Evolutionary conservation across 1,140 invertebrate species (phyloP).

Genomic region (Drosophila mauritiana): DNA sequence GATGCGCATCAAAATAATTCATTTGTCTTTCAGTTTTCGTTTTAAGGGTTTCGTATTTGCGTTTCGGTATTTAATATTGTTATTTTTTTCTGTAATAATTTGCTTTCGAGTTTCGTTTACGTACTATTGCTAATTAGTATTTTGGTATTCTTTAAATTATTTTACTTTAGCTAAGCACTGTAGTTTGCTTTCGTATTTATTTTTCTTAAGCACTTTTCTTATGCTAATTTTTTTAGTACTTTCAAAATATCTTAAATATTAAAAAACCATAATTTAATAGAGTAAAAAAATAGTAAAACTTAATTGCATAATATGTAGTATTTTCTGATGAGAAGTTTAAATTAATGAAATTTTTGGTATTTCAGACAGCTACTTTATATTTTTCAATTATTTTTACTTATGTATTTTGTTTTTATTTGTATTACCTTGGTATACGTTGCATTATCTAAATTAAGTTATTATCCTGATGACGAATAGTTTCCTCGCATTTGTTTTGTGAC

Average conservation of each 20-base stretch:
- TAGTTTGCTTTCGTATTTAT: conserved; percentile 20
- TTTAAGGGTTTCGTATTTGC: conserved; percentile 18
- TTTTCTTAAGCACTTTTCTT: conserved; percentile 11
- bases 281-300: conserved; percentile 15
- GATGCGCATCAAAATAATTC: conserved; percentile 49
- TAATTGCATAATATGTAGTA: conserved; percentile 16
- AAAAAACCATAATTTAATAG: conserved; percentile 4
- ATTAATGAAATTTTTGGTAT: not conserved
- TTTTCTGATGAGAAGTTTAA: not conserved
- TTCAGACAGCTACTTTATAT: conserved; percentile 7
- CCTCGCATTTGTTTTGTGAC: conserved; percentile 24
- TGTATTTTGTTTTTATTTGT: too few species aligned
- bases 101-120: not conserved
- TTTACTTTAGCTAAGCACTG: conserved; percentile 11
- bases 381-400: not conserved
- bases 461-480: conserved; percentile 8
- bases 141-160: conserved; percentile 1
- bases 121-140: not conserved
- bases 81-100: not conserved
- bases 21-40: conserved; percentile 33
- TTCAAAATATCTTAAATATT: not conserved
- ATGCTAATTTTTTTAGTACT: conserved; percentile 14
- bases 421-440: not conserved
- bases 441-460: not conserved
- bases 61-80: conserved; percentile 12